Evolutionary conservation across 92 coral and sea anemone species (phyloP).

Genomic region (Palythoa heliodiscus): DNA sequence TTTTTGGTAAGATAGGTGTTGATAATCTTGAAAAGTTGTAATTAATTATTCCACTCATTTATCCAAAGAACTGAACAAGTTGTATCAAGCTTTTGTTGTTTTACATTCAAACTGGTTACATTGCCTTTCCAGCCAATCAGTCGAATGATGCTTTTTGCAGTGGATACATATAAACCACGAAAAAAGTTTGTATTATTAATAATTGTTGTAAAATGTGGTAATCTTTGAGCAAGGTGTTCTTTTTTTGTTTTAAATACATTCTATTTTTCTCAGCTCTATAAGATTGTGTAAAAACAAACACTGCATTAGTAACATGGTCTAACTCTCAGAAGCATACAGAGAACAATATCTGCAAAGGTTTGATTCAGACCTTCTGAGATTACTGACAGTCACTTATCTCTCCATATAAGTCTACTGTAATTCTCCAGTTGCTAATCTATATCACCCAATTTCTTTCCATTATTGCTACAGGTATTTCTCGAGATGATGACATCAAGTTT

Average conservation of each 20-base stretch:
- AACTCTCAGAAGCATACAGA: too few species aligned
- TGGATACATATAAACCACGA: constrained; percentile 37
- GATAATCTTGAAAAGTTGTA: too few species aligned
- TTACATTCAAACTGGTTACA: constrained; percentile 15
- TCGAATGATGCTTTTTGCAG: constrained; percentile 30
- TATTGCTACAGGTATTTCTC: constrained; percentile 72
- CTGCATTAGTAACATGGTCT: too few species aligned
- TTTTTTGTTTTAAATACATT: background rate
- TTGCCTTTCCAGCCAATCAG: constrained; percentile 37
- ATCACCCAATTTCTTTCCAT: constrained; percentile 3
- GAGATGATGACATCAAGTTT: constrained; percentile 86
- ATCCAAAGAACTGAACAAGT: too few species aligned
- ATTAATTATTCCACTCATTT: too few species aligned
- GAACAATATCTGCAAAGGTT: too few species aligned
- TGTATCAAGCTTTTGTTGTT: constrained; percentile 11
- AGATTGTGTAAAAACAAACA: background rate
- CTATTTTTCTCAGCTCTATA: background rate
- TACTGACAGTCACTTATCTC: background rate
- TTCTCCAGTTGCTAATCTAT: background rate
- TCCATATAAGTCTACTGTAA: background rate
- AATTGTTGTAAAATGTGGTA: background rate
- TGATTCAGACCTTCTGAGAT: background rate
- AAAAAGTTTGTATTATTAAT: constrained; percentile 36
- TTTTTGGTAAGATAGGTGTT: too few species aligned
- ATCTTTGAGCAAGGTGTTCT: too few species aligned